phyloP scores from a whole-genome alignment of 2,888 invertebrate species.

The Podotricha telesiphe region DNA sequence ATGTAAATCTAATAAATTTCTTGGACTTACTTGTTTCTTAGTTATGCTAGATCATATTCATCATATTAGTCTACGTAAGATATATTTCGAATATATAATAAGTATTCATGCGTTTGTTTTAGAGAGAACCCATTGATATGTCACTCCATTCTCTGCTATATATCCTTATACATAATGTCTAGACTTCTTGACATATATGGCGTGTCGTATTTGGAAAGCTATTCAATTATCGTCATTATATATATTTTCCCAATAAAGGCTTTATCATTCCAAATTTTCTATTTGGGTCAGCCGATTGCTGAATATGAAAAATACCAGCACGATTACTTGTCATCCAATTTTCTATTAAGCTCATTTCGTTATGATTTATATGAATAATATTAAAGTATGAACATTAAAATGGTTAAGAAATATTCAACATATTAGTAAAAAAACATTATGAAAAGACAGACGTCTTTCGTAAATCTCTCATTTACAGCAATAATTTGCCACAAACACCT shows the following conservation, averaged over 20 bases:
- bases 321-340: conserved; percentile 24
- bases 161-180: not conserved
- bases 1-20: too few relatives aligned
- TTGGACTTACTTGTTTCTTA: too few relatives aligned
- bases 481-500: not conserved
- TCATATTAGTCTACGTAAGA: too few relatives aligned
- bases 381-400: not conserved
- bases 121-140: too few relatives aligned
- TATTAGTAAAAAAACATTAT: not conserved
- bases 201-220: not conserved
- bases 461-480: not conserved
- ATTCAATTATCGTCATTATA: conserved; percentile 24
- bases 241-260: conserved; percentile 23
- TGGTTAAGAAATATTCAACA: not conserved
- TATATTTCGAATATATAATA: too few relatives aligned
- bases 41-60: too few relatives aligned
- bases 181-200: not conserved
- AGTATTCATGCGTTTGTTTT: too few relatives aligned
- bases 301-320: conserved; percentile 16
- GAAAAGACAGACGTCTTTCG: not conserved
- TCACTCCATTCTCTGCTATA: too few relatives aligned
- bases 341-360: conserved; percentile 5
- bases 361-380: conserved; percentile 7
- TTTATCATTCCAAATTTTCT: conserved; percentile 29
- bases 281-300: conserved; percentile 26